Base-by-base conservation (phyloP, 2,113 vertebrate species). In the Sorex fumeus region DNA sequence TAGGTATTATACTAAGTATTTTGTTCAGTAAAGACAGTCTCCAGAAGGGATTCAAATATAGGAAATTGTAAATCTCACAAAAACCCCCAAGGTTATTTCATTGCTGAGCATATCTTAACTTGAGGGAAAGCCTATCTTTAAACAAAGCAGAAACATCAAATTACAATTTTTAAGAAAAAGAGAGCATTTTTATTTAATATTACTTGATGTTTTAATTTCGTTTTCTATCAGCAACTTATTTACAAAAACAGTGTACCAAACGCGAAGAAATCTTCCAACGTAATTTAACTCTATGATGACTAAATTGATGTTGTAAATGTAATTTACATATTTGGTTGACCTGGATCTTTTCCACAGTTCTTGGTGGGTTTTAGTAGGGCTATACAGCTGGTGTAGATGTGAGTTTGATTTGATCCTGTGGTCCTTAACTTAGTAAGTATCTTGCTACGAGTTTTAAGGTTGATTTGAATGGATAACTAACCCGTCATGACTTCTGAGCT, bases 91-190 rank as follows among this genome's bases (percentile, higher is more conserved):
- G 87, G 50, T 88, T 34, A 77, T 84, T 88, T 86, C 72, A 78
- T 86, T 87, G 79, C 67, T 84, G 67, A 64, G 80, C 86, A 79
- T 89, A 62, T 88, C 88, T 87, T 90, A 89, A 72, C 53, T 77
- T 94, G 30, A 40, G 70, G 62, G 76, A 80, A 88, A 90, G 30
- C 69, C 80, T 64, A 70, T 88, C 74, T 94, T 94, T 43, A 83
- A 93, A 93, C 75, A 95, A 87, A 91, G 45, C 50, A 93, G 85
- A 96, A 93, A 88, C 62, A 88, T 72, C 70, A 91, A 95, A 84
- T 76, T 84, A n/a, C n/a, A 92, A 36, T 87, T 91, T 91, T 67
- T 43, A 64, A 72, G 87, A 87, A 79, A 85, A 75, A 9, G 90
- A 87, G 21, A 94, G 40, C 34, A 74, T 95, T 93, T 94, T 79